Percentiles rank a stretch among this genome's conserved stretches.
Conservation (phyloP, 1,140 invertebrate genomes). For the Galendromus occidentalis region DNA sequence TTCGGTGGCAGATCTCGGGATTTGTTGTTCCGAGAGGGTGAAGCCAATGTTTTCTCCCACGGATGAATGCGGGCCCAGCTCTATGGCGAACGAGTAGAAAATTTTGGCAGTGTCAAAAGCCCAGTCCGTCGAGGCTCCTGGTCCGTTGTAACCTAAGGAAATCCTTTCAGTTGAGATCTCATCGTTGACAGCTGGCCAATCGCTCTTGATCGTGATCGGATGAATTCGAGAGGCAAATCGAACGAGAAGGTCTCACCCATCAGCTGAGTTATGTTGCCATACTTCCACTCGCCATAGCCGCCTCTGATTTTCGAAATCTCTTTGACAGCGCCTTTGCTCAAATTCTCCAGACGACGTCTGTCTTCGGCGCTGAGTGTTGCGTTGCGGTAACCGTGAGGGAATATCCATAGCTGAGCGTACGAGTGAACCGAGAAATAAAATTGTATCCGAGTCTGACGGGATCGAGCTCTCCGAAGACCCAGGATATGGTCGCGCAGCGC, state of each 20-base stretch:
- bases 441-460: constrained; percentile 4
- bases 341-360: neutral
- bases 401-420: constrained; percentile 29
- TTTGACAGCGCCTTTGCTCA: neutral
- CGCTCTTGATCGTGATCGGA: too few relatives aligned
- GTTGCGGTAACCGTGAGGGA: constrained; percentile 44
- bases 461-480: neutral
- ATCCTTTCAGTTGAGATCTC: too few relatives aligned
- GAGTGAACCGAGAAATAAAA: constrained; percentile 20
- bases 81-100: constrained; percentile 28
- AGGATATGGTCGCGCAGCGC: constrained; percentile 22
- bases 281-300: neutral
- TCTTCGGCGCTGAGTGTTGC: neutral
- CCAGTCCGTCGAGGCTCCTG: constrained; percentile 31
- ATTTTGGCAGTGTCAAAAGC: constrained; percentile 26
- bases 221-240: too few relatives aligned
- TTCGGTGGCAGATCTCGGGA: neutral
- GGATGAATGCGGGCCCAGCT: neutral
- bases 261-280: constrained; percentile 1
- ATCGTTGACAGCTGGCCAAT: too few relatives aligned
- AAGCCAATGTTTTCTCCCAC: neutral
- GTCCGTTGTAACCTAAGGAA: constrained; percentile 22
- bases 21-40: neutral
- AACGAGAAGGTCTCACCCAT: neutral
- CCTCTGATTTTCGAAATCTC: constrained; percentile 9